A percentile compares a stretch with the other conserved stretches of the same genome.
These are phyloP conservation scores for Heliornis fulica DNA, from an alignment of 2,113 vertebrate species.

Conservation along the genomic window DNA sequence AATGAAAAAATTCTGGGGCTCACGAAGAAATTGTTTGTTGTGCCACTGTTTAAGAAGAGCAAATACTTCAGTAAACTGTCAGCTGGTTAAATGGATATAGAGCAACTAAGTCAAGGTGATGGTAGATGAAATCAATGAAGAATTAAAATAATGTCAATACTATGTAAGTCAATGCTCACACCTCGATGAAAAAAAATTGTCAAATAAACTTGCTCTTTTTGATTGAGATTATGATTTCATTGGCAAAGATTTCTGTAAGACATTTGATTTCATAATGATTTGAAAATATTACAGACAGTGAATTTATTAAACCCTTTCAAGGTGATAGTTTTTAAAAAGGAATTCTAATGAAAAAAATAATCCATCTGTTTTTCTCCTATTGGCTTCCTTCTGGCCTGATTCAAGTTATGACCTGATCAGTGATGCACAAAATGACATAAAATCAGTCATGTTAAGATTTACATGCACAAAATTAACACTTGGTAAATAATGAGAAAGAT, in stretches of 20 bases:
- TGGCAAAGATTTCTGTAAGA: neutral
- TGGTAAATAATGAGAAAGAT: neutral
- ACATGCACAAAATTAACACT: neutral
- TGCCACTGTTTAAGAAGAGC: neutral
- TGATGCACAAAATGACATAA: neutral
- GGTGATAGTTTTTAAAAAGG: neutral
- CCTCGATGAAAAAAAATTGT: neutral
- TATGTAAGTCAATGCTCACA: neutral
- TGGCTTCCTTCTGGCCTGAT: neutral
- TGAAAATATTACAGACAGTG: neutral
- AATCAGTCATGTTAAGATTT: neutral
- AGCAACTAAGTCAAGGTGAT: neutral
- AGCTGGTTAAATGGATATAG: neutral
- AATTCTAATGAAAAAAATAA: neutral
- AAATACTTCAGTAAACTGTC: neutral
- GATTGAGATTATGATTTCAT: neutral
- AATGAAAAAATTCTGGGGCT: neutral
- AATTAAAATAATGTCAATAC: slow-evolving; percentile 1
- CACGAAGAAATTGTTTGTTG: neutral
- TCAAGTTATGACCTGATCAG: neutral
- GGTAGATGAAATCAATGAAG: neutral
- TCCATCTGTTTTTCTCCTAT: neutral
- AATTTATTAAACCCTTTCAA: neutral
- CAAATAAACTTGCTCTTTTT: neutral
- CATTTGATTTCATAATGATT: neutral